Evolutionary conservation across 2,888 invertebrate species (phyloP), one percentile per base, ranked within the genome.

Genomic region (Brenthis daphne): DNA sequence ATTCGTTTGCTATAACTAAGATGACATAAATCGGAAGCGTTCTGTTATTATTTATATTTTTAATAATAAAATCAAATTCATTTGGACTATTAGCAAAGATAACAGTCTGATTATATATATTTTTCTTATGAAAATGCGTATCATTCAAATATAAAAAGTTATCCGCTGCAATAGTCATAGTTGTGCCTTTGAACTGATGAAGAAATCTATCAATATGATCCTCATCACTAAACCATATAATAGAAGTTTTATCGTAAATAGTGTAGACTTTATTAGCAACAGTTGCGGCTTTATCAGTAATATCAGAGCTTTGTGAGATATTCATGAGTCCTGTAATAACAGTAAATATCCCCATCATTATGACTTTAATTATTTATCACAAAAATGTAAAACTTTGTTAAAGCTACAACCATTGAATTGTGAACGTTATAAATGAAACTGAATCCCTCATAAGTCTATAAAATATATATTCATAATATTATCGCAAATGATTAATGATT

Each of bases 41-140:
- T 20, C 79, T 73, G n/a, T 74, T 66, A 55, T 76, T 66, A 64
- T 82, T 80, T 20, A 85, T 68, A 16, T 77, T 65, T 56, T 70
- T 48, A 47, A 83, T 65, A 37, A 83, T 81, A 64, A 75, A 70
- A 24, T 73, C 68, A 61, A 86, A 84, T 71, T 84, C 82, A n/a
- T 78, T 51, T 54, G 77, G 56, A 2, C 70, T 53, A n/a, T 3
- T 16, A 29, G 82, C 80, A 55, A 88, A 83, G 24, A 85, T 76
- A 16, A 88, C 74, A 0, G 82, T 81, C 77, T 87, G 87, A 51
- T 71, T 75, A 57, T 76, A 84, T 33, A 73, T 72, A 51, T 77
- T 67, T 3, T 71, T 69, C 67, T 76, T 72, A 48, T 72, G 64
- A 53, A 72, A 57, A 13, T 60, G 47, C 29, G 13, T 67, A 37